Evolutionary conservation across 2,888 invertebrate species (phyloP).

Genomic region (Odontomyia ornata): DNA sequence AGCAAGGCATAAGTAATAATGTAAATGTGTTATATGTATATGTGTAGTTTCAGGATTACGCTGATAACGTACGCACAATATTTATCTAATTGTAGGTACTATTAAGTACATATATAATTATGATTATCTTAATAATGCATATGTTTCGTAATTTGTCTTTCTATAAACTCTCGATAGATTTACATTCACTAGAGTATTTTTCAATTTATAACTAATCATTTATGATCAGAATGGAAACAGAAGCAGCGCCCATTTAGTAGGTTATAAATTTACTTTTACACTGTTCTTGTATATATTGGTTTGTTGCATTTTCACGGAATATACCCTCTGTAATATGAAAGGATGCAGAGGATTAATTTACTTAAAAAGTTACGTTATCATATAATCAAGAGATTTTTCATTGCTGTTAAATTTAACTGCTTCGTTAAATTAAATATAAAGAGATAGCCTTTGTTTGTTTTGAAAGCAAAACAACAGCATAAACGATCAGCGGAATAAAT

Average conservation of each 20-base stretch:
- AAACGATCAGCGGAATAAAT: not conserved
- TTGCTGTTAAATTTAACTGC: too few species aligned
- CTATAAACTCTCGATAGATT: constrained; percentile 12
- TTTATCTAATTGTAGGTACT: constrained; percentile 22
- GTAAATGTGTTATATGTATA: not conserved
- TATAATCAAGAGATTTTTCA: too few species aligned
- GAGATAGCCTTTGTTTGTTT: too few species aligned
- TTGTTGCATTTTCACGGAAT: too few species aligned
- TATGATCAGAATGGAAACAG: too few species aligned
- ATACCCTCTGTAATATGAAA: constrained; percentile 30
- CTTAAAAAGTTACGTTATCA: not conserved
- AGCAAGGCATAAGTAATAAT: constrained; percentile 36
- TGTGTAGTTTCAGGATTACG: constrained; percentile 18
- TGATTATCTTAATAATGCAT: constrained; percentile 11
- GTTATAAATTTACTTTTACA: too few species aligned
- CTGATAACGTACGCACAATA: constrained; percentile 3
- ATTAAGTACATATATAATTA: constrained; percentile 7
- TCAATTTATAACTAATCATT: too few species aligned
- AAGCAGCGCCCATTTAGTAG: too few species aligned
- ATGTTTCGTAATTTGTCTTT: not conserved
- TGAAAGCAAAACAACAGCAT: not conserved
- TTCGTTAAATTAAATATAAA: too few species aligned
- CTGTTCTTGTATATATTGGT: too few species aligned
- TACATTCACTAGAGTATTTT: not conserved
- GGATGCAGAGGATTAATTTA: constrained; percentile 33